Evolutionary conservation across 2,113 vertebrate genomes (phyloP).

Genomic region (Physeter macrocephalus): DNA sequence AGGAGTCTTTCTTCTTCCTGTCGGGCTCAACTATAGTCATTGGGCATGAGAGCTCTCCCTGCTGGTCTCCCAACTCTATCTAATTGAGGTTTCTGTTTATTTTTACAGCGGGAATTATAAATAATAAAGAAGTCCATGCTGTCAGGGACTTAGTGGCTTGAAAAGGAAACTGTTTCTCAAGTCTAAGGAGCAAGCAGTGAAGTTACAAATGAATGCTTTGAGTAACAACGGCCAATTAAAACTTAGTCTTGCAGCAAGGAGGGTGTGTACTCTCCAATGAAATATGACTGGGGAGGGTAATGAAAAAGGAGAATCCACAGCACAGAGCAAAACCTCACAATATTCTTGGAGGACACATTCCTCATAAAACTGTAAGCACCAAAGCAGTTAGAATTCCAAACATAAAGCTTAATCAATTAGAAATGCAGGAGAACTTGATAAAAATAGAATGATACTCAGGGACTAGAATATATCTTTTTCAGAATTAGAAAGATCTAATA

Average conservation of each 20-base stretch:
- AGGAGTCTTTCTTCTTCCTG: not conserved
- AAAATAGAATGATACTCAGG: not conserved
- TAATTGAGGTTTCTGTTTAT: not conserved
- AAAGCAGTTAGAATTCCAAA: conserved; percentile 4
- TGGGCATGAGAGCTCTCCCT: not conserved
- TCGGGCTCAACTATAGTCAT: not conserved
- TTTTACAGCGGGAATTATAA: not conserved
- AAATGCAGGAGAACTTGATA: not conserved
- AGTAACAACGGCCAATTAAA: not conserved
- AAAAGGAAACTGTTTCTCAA: not conserved
- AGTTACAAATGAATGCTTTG: not conserved
- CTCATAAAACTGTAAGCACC: not conserved
- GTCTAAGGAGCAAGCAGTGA: not conserved
- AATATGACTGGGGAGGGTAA: not conserved
- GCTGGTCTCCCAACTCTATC: not conserved
- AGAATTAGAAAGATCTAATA: not conserved
- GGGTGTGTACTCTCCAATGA: not conserved
- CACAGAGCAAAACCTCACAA: not conserved
- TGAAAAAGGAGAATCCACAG: not conserved
- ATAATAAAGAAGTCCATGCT: not conserved
- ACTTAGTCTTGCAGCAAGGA: not conserved
- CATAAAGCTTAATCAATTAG: not conserved
- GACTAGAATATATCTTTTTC: conserved; percentile 11
- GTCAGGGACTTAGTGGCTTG: not conserved
- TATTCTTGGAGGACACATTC: not conserved